Evolutionary conservation across 2,113 vertebrate species (phyloP), one percentile per base, ranked within the genome.

Genomic region (Pollimyrus isidori): DNA sequence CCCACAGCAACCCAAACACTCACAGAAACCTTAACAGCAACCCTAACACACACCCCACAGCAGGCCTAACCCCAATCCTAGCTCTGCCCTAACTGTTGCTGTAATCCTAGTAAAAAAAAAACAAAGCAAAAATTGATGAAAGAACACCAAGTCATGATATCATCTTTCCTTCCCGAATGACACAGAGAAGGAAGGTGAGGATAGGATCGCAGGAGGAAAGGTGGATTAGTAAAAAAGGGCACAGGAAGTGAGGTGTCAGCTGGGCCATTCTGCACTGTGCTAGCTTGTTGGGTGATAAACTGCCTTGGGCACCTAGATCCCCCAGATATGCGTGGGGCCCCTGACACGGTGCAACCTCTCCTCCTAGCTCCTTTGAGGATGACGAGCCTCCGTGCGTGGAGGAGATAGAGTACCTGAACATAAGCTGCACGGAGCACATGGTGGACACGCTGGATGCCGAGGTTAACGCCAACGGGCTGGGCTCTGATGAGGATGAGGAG

Each of bases 311-410:
- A 80, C 15, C 13, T 69, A 15, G 62, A 69, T 69, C 62, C 62
- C n/a, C 4, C 15, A 42, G 73, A 84, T n/a, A 26, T 11, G 45
- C 45, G 3, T 48, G 82, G 21, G 82, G 19, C 45, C 7, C 39
- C 21, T 87, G n/a, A 56, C 85, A 10, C 50, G 7, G 26, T 50
- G 84, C 48, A 4, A 26, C 17, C 23, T 83, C 35, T 85, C n/a
- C 85, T 80, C 62, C 2, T 88, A 96, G 95, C 91, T 95, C 92
- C 56, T 95, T 94, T 52, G 94, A 95, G 52, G 97, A 98, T 0
- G 98, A 99, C 0, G 98, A 99, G 90, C 97, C 98, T n/a, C 95
- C 95, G 0, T 97, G 96, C 87, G 89, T 89, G 15, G 98, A 99
- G 91, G 96, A 97, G 90, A 96, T 98, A 0, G 97, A 98, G 92